Conservation (phyloP, 2,113 vertebrate species). For the Caranx melampygus region DNA sequence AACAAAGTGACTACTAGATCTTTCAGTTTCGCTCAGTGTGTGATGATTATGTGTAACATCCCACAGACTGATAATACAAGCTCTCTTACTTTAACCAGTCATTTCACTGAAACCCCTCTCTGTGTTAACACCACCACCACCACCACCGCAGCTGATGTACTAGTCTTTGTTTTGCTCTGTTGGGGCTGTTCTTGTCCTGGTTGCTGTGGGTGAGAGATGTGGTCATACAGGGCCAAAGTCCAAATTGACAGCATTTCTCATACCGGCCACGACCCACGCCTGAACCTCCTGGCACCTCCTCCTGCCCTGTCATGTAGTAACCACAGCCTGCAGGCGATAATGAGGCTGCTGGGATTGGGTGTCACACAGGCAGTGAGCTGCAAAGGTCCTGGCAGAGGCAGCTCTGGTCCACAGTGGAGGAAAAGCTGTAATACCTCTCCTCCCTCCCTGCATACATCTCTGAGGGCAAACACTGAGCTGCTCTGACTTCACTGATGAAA, state of each 20-base stretch:
- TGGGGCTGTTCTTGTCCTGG: neutral
- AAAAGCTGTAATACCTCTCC: neutral
- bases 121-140: neutral
- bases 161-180: conserved; percentile 16
- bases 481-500: neutral
- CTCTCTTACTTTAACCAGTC: neutral
- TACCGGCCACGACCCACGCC: conserved; percentile 20
- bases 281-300: conserved; percentile 38
- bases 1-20: too few species aligned
- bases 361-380: conserved; percentile 17
- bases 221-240: conserved; percentile 58
- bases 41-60: neutral
- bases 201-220: conserved; percentile 8
- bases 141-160: neutral
- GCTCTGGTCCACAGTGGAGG: neutral
- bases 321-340: conserved; percentile 7
- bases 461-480: conserved; percentile 5
- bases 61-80: neutral
- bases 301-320: conserved; percentile 23
- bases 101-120: neutral
- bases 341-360: conserved; percentile 37
- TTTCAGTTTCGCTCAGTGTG: fast-evolving
- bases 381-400: conserved; percentile 14
- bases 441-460: conserved; percentile 15
- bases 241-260: conserved; percentile 26